Evolutionary conservation across 2,888 invertebrate genomes (phyloP).

Genomic region (Chalcis sispes): DNA sequence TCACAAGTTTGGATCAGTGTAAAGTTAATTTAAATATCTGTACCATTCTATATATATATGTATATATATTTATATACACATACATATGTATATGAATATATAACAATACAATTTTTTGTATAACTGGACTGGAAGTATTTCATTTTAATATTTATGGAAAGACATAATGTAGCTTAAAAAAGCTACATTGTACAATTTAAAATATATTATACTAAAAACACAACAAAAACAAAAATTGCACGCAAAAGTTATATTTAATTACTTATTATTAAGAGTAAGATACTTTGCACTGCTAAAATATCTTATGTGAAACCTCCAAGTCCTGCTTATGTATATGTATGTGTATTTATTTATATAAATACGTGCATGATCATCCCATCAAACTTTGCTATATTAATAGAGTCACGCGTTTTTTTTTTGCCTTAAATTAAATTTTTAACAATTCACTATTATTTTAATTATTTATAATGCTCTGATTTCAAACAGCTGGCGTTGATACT

Average conservation of each 20-base stretch:
- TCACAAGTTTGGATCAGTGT: constrained; percentile 67
- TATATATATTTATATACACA: constrained; percentile 27
- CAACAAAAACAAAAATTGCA: constrained; percentile 43
- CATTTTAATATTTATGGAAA: constrained; percentile 42
- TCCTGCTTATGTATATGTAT: constrained; percentile 14
- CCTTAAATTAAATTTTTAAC: constrained; percentile 40
- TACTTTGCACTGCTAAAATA: constrained; percentile 37
- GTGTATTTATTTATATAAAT: not conserved
- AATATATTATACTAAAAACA: constrained; percentile 42
- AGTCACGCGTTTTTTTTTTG: constrained; percentile 35
- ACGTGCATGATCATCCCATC: constrained; percentile 10
- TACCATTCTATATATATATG: constrained; percentile 41
- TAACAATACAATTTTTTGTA: constrained; percentile 23
- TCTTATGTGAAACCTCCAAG: constrained; percentile 25
- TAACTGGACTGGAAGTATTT: constrained; percentile 47
- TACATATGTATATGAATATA: constrained; percentile 6
- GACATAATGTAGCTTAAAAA: constrained; percentile 30
- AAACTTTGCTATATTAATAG: constrained; percentile 28
- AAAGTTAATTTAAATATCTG: constrained; percentile 61
- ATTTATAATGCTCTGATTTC: constrained; percentile 43
- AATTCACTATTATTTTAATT: constrained; percentile 31
- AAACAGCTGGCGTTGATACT: constrained; percentile 21
- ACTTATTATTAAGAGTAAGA: constrained; percentile 31
- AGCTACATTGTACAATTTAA: constrained; percentile 36
- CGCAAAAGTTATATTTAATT: constrained; percentile 34